phyloP scores from a whole-genome alignment of 2,888 invertebrate species.

The Drosophila buzzatii region DNA sequence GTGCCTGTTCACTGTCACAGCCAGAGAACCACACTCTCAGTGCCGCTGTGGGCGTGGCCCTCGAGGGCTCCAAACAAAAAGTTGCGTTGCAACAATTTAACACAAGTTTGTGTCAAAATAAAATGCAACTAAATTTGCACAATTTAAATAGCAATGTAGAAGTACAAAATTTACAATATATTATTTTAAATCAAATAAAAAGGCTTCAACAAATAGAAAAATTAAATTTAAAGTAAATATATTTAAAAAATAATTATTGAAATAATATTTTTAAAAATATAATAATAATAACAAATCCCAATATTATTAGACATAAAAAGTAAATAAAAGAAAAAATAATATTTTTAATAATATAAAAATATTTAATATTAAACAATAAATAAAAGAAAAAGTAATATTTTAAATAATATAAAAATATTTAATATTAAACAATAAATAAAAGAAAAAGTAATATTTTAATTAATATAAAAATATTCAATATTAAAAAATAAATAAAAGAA shows the following conservation, averaged over 20 bases:
- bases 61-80: constrained; percentile 21
- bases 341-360: no score
- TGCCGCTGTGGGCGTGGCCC: constrained; percentile 19
- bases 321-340: no score
- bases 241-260: background rate
- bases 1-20: constrained; percentile 30
- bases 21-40: constrained; percentile 17
- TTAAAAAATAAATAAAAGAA: no score
- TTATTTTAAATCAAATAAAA: background rate
- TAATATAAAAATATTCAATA: no score
- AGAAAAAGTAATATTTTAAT: no score
- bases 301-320: no score
- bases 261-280: no score
- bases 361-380: no score
- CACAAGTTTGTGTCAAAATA: constrained; percentile 51
- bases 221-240: background rate
- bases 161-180: constrained; percentile 8
- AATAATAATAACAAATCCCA: no score
- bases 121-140: constrained; percentile 31
- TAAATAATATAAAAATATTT: no score
- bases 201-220: background rate
- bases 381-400: no score
- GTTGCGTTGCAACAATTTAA: constrained; percentile 51
- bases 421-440: no score
- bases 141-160: background rate